A percentile compares a stretch with the other conserved stretches of the same genome.
These are phyloP conservation scores for Pithys albifrons DNA, from an alignment of 2,113 vertebrate genomes.

Conservation along the genomic window DNA sequence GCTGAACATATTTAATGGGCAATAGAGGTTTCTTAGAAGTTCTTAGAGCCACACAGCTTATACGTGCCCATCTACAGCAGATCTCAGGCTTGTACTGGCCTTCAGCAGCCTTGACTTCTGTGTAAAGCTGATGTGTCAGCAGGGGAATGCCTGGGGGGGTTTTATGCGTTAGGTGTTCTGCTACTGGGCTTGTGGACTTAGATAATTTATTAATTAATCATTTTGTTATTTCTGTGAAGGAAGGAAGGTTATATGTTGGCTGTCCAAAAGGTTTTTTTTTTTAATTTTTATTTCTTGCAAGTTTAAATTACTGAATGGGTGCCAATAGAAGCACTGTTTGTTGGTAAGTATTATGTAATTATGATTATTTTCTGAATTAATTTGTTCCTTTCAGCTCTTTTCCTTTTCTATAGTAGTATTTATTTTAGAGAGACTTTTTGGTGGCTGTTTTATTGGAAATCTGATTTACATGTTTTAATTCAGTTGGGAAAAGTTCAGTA, in stretches of 20 bases:
- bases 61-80: neutral
- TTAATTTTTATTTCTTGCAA: neutral
- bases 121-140: slow-evolving; percentile 11
- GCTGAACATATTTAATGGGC: neutral
- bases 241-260: neutral
- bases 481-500: neutral
- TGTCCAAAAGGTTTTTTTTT: neutral
- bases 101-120: neutral
- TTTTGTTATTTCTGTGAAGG: neutral
- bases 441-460: neutral
- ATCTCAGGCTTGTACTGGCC: neutral
- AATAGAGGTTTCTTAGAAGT: neutral
- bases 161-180: slow-evolving; percentile 45
- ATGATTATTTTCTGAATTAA: neutral
- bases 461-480: neutral
- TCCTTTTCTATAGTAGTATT: neutral
- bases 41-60: neutral
- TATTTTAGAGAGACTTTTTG: neutral
- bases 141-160: neutral
- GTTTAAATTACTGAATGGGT: neutral
- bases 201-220: slow-evolving; percentile 42
- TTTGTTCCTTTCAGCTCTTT: neutral
- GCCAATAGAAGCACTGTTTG: neutral
- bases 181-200: neutral
- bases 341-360: neutral